Percentiles rank a stretch among this genome's conserved stretches.
Evolutionary conservation across 1,140 invertebrate species (phyloP).

Genomic region (Drosophila biarmipes): DNA sequence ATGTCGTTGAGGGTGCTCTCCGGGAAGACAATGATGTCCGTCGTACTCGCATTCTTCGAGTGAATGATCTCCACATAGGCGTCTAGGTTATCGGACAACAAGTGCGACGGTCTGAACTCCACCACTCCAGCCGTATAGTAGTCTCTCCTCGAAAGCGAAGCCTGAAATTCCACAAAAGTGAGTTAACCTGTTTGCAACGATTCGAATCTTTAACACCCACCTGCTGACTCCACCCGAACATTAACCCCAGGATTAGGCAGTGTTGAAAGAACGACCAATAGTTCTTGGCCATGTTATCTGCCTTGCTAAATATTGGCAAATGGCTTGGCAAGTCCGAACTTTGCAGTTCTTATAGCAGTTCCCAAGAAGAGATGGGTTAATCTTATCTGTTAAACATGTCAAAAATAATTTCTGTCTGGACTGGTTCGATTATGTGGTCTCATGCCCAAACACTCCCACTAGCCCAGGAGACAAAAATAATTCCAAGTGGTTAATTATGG

Average conservation of each 20-base stretch:
- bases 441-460: neutral
- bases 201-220: constrained; percentile 7
- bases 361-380: neutral
- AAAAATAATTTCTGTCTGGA: neutral
- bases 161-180: neutral
- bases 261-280: neutral
- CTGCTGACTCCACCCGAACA: constrained; percentile 38
- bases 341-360: constrained; percentile 7
- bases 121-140: constrained; percentile 86
- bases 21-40: constrained; percentile 93
- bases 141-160: constrained; percentile 8
- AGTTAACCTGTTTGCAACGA: neutral
- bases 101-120: constrained; percentile 73
- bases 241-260: neutral
- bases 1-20: constrained; percentile 86
- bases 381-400: constrained; percentile 4
- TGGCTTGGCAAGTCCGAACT: neutral
- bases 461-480: neutral
- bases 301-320: neutral
- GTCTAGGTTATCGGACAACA: constrained; percentile 14
- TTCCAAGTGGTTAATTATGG: neutral
- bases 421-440: neutral
- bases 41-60: constrained; percentile 65
- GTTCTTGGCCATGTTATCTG: constrained; percentile 10
- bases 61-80: constrained; percentile 67